A percentile compares a stretch with the other conserved stretches of the same genome.
These are phyloP conservation scores for Pao palembangensis DNA, from an alignment of 2,113 vertebrate species.

Conservation along the genomic window DNA sequence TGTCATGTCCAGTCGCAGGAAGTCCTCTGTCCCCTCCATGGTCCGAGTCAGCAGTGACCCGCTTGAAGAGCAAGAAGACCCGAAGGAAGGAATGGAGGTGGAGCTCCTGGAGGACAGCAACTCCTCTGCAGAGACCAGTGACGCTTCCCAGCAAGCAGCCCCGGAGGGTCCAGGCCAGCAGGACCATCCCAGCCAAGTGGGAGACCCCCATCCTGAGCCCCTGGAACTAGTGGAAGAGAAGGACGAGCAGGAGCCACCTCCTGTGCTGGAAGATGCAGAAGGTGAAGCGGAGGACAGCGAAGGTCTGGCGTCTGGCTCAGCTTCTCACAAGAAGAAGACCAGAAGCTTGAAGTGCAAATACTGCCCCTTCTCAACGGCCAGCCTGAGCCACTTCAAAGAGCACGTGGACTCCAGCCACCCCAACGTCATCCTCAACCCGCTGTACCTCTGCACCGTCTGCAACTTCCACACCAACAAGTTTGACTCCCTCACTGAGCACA, in stretches of 20 bases:
- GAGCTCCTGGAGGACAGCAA: conserved; percentile 39
- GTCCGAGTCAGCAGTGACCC: conserved; percentile 77
- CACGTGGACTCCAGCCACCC: conserved; percentile 90
- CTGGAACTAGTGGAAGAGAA: conserved; percentile 20
- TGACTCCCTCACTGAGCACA: conserved; percentile 90
- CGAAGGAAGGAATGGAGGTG: conserved; percentile 43
- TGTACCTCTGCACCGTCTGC: conserved; percentile 90
- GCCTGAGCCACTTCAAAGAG: conserved; percentile 88
- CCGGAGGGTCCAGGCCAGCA: conserved; percentile 33
- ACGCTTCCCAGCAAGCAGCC: neutral
- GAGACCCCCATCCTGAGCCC: conserved; percentile 46
- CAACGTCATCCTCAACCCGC: conserved; percentile 91
- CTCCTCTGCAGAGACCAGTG: conserved; percentile 18
- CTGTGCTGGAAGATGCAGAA: conserved; percentile 22
- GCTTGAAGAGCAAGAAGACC: conserved; percentile 65
- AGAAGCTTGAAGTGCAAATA: conserved; percentile 93
- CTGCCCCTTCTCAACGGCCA: conserved; percentile 87
- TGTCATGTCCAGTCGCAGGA: conserved; percentile 90
- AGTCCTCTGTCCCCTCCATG: conserved; percentile 90
- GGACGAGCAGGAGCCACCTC: conserved; percentile 16
- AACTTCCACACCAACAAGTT: conserved; percentile 96
- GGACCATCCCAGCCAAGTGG: conserved; percentile 56
- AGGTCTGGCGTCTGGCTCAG: conserved; percentile 55
- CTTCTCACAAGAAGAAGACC: conserved; percentile 75
- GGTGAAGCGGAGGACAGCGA: conserved; percentile 32